phyloP scores from a whole-genome alignment of 2,113 vertebrate genomes.

The Dendropsophus ebraccatus region DNA sequence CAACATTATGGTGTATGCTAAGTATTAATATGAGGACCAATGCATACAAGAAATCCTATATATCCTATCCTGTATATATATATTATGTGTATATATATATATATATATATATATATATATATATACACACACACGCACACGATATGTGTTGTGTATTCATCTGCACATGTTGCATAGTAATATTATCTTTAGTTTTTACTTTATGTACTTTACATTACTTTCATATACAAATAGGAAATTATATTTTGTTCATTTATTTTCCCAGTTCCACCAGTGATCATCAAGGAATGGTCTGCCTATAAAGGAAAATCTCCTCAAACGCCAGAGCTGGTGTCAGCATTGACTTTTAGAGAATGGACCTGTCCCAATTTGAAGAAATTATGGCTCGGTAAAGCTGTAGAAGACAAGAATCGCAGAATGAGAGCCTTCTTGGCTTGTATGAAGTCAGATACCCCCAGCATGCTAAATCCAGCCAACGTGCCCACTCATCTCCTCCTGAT shows the following conservation, averaged over 20 bases:
- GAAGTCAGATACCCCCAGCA: conserved; percentile 88
- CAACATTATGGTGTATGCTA: too few relatives aligned
- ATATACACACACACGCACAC: too few relatives aligned
- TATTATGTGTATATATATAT: too few relatives aligned
- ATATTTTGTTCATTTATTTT: background rate
- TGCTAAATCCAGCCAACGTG: conserved; percentile 88
- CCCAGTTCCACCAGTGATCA: conserved; percentile 87
- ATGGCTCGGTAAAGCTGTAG: conserved; percentile 89
- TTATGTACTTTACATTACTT: too few relatives aligned
- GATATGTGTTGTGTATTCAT: too few relatives aligned
- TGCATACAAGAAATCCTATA: too few relatives aligned
- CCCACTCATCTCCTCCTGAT: conserved; percentile 92
- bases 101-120: too few relatives aligned
- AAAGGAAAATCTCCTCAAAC: conserved; percentile 92
- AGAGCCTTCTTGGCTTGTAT: conserved; percentile 90
- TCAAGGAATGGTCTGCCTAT: conserved; percentile 92
- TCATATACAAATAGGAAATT: too few relatives aligned
- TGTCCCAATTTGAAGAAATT: conserved; percentile 89
- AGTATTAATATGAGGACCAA: too few relatives aligned
- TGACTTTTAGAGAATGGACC: conserved; percentile 92
- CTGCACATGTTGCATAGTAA: too few relatives aligned
- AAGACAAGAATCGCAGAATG: conserved; percentile 90
- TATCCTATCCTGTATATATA: too few relatives aligned
- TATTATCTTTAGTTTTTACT: too few relatives aligned
- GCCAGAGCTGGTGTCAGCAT: conserved; percentile 86